These are phyloP conservation scores for Troides oblongomaculatus DNA, from an alignment of 2,888 invertebrate genomes.

Conservation along the genomic window DNA sequence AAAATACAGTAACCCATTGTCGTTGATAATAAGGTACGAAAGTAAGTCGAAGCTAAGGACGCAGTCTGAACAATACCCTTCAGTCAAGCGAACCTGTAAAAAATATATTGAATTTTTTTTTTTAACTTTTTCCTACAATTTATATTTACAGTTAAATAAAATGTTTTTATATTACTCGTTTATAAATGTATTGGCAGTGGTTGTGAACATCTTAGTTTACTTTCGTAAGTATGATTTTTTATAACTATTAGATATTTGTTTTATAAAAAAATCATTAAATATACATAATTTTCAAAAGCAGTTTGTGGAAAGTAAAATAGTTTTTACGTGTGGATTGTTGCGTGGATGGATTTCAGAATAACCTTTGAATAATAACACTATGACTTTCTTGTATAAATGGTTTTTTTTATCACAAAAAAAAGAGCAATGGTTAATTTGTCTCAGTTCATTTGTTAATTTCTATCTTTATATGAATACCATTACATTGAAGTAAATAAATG, in stretches of 20 bases:
- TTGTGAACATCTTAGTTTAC: conserved; percentile 1
- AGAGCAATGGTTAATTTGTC: no score
- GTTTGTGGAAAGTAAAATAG: no score
- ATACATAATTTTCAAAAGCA: no score
- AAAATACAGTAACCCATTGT: conserved; percentile 26
- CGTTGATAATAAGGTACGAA: conserved; percentile 29
- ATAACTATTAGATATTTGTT: background rate
- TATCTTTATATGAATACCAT: no score
- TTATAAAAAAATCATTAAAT: background rate
- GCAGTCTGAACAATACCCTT: conserved; percentile 30
- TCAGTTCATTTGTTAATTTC: no score
- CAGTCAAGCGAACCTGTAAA: conserved; percentile 28
- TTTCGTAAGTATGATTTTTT: conserved; percentile 19
- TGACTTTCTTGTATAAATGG: no score
- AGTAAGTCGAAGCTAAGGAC: conserved; percentile 22
- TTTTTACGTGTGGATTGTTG: no score
- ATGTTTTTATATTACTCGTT: background rate
- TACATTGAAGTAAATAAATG: no score
- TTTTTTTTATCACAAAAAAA: no score
- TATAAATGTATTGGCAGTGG: background rate
- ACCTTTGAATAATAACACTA: no score
- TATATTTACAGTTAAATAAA: background rate
- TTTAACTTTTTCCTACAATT: background rate
- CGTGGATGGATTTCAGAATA: no score
- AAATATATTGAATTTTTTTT: conserved; percentile 3